Evolutionary conservation across 2,113 vertebrate species (phyloP).

Genomic region (Seriola rivoliana): DNA sequence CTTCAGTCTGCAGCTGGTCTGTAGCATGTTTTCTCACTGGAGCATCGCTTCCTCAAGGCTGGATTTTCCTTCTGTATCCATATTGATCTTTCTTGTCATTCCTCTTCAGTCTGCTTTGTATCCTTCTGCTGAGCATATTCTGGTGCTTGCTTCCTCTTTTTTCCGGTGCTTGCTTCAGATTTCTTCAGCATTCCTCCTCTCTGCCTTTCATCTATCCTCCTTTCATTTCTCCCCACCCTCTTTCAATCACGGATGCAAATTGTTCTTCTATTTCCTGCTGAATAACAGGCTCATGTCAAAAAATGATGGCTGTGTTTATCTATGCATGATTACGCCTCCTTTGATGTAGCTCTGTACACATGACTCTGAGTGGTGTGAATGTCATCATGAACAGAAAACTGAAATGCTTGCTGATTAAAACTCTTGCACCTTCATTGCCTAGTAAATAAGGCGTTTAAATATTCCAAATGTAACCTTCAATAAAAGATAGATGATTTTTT

Average conservation of each 20-base stretch:
- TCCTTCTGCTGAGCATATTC: conserved; percentile 14
- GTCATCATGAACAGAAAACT: conserved; percentile 10
- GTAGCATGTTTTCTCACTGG: conserved; percentile 44
- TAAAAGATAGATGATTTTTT: background rate
- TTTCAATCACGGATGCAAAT: conserved; percentile 36
- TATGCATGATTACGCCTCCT: conserved; percentile 53
- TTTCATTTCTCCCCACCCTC: conserved; percentile 18
- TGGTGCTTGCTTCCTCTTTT: conserved; percentile 23
- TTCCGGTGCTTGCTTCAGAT: conserved; percentile 21
- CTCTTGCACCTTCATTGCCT: conserved; percentile 29
- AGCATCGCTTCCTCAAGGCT: conserved; percentile 35
- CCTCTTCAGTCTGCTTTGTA: conserved; percentile 22
- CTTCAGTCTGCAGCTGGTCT: conserved; percentile 25
- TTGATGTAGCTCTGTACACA: conserved; percentile 29
- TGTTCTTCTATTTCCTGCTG: conserved; percentile 43
- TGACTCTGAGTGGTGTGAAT: conserved; percentile 9
- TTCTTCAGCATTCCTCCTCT: conserved; percentile 7
- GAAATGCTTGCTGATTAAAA: conserved; percentile 29
- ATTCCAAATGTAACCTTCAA: conserved; percentile 14
- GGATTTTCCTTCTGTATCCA: conserved; percentile 14
- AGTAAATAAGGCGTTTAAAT: conserved; percentile 36
- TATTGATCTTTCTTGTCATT: conserved; percentile 22
- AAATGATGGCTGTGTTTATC: conserved; percentile 56
- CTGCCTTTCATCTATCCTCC: conserved; percentile 3
- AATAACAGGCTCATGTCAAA: conserved; percentile 33